phyloP scores from a whole-genome alignment of 1,140 invertebrate species.

The Lordiphosa stackelbergi region DNA sequence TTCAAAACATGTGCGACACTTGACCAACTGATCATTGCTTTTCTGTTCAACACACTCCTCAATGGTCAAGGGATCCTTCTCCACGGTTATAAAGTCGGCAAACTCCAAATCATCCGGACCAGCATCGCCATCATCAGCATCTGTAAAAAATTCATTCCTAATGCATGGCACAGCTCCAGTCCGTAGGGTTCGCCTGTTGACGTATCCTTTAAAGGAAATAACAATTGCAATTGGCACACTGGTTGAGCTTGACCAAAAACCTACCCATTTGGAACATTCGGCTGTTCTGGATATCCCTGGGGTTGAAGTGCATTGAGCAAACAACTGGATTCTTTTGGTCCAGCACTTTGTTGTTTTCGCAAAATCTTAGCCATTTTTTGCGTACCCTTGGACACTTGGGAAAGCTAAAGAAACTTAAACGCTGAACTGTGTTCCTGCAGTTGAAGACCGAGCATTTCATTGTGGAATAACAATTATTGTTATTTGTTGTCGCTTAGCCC shows the following conservation, averaged over 20 bases:
- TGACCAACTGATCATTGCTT: neutral
- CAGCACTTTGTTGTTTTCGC: slow-evolving; percentile 6
- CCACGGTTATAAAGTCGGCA: neutral
- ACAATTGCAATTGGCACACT: neutral
- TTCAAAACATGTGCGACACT: slow-evolving; percentile 39
- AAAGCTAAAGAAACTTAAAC: slow-evolving; percentile 48
- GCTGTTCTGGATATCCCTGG: slow-evolving; percentile 49
- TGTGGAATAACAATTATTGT: slow-evolving; percentile 4
- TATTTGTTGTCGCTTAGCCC: too few relatives aligned
- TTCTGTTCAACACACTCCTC: neutral
- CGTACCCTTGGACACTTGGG: slow-evolving; percentile 29
- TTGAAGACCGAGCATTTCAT: slow-evolving; percentile 48
- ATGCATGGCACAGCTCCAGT: slow-evolving; percentile 27
- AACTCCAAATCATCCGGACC: neutral
- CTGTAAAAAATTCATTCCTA: neutral
- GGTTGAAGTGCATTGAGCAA: slow-evolving; percentile 48
- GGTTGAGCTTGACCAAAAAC: neutral
- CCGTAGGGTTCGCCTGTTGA: slow-evolving; percentile 22
- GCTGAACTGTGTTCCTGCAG: slow-evolving; percentile 25
- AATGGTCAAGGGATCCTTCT: neutral
- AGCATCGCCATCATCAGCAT: neutral
- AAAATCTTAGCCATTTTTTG: slow-evolving; percentile 23
- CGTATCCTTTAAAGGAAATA: slow-evolving; percentile 2
- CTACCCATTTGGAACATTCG: slow-evolving; percentile 56
- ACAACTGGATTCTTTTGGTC: slow-evolving; percentile 36